These are phyloP conservation scores for Hirundo rustica DNA, from an alignment of 2,797 vertebrate genomes.

Conservation along the genomic window DNA sequence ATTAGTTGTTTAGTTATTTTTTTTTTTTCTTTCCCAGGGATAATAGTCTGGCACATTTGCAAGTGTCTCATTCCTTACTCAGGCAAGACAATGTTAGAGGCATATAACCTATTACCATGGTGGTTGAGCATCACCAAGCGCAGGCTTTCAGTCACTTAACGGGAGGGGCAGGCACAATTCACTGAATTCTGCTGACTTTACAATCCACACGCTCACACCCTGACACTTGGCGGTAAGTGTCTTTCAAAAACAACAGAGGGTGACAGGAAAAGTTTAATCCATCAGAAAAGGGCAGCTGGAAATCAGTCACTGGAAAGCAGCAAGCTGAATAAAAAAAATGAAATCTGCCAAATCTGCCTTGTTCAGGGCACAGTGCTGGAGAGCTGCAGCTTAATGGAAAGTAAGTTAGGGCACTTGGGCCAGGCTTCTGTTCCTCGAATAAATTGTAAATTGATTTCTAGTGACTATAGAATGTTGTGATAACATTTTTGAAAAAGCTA, in stretches of 20 bases:
- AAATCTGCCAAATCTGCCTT: not conserved
- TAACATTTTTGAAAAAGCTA: not conserved
- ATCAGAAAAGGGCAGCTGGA: not conserved
- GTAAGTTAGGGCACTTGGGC: not conserved
- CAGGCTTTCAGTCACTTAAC: not conserved
- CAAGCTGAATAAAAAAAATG: not conserved
- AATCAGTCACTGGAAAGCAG: not conserved
- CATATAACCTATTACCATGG: not conserved
- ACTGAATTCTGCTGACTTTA: not conserved
- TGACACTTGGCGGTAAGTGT: not conserved
- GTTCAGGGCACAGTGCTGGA: not conserved
- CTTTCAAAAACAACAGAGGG: not conserved
- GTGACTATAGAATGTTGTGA: not conserved
- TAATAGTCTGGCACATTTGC: not conserved
- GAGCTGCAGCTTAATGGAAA: not conserved
- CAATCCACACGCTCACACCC: not conserved
- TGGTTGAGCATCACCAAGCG: not conserved
- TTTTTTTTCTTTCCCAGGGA: not conserved
- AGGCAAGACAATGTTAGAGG: not conserved
- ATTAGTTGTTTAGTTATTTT: not conserved
- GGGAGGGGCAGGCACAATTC: not conserved
- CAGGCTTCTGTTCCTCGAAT: not conserved
- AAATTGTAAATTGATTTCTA: not conserved
- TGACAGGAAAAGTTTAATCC: not conserved
- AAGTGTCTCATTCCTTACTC: not conserved